Conservation (phyloP, 2,113 vertebrate species). For the Brienomyrus brachyistius region DNA sequence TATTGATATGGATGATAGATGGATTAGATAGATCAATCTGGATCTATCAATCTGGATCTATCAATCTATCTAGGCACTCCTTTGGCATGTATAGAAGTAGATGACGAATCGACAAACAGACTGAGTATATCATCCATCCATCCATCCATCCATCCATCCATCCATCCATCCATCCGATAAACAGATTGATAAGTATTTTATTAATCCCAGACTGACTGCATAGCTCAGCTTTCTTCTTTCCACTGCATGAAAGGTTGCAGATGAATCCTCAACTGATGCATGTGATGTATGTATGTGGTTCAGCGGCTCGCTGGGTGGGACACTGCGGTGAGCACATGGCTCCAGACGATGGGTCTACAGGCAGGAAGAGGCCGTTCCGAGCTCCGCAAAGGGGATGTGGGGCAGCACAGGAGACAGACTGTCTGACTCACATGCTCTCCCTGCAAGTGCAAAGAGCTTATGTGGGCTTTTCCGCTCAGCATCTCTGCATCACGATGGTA, state of each 20-base stretch:
- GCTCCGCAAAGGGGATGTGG: not conserved
- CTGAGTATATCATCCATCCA: not conserved
- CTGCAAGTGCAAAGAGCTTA: not conserved
- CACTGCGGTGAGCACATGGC: slow-evolving; percentile 10
- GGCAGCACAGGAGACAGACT: not conserved
- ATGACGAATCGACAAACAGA: not conserved
- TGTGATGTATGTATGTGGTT: not conserved
- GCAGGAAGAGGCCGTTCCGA: not conserved
- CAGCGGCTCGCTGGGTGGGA: not conserved
- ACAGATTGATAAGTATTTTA: not conserved
- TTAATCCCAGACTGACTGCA: not conserved
- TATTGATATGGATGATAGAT: not conserved
- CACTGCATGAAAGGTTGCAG: not conserved
- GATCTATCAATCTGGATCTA: not conserved
- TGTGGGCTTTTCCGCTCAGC: not conserved
- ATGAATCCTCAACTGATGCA: not conserved
- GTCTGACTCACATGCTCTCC: not conserved
- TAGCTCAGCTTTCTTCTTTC: not conserved
- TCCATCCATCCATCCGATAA: not conserved
- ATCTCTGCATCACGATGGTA: not conserved
- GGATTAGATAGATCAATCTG: not conserved
- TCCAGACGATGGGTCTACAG: slow-evolving; percentile 10
- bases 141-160: not conserved
- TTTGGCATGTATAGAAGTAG: not conserved
- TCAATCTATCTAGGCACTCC: not conserved